phyloP scores from a whole-genome alignment of 2,797 vertebrate species.

The Neoniphon sammara region DNA sequence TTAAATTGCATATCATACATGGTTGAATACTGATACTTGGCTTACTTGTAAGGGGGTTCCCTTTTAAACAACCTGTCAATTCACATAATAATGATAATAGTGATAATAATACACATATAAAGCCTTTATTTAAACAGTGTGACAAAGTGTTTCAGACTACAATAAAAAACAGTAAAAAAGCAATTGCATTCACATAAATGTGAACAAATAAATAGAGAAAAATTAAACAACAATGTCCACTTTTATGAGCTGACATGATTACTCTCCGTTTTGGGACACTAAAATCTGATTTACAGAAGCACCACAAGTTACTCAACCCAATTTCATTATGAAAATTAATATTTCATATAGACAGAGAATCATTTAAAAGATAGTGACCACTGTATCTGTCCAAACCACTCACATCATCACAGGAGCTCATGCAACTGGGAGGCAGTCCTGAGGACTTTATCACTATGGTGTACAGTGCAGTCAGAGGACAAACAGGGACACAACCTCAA shows the following conservation, averaged over 20 bases:
- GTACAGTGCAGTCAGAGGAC: slow-evolving; percentile 63
- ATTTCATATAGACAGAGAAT: slow-evolving; percentile 4
- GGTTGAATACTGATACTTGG: slow-evolving; percentile 10
- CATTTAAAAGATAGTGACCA: slow-evolving; percentile 8
- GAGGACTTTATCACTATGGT: slow-evolving; percentile 23
- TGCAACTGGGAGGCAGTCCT: slow-evolving; percentile 21
- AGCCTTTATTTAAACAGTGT: too few relatives aligned
- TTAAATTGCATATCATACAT: slow-evolving; percentile 34
- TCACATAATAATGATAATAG: not conserved
- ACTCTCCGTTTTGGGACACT: slow-evolving; percentile 25
- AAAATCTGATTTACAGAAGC: slow-evolving; percentile 31
- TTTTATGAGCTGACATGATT: not conserved
- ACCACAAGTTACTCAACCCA: slow-evolving; percentile 29
- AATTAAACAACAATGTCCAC: not conserved
- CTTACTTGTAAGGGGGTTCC: not conserved
- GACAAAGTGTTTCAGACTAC: too few relatives aligned
- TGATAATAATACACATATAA: too few relatives aligned
- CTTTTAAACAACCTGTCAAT: not conserved
- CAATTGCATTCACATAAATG: too few relatives aligned
- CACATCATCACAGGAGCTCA: slow-evolving; percentile 2
- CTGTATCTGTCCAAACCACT: slow-evolving; percentile 22
- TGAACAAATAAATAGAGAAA: too few relatives aligned
- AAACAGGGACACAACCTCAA: slow-evolving; percentile 64
- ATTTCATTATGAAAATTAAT: slow-evolving; percentile 21
- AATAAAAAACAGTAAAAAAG: too few relatives aligned